phyloP scores from a whole-genome alignment of 2,113 vertebrate species.

The Campylomormyrus numenius region DNA sequence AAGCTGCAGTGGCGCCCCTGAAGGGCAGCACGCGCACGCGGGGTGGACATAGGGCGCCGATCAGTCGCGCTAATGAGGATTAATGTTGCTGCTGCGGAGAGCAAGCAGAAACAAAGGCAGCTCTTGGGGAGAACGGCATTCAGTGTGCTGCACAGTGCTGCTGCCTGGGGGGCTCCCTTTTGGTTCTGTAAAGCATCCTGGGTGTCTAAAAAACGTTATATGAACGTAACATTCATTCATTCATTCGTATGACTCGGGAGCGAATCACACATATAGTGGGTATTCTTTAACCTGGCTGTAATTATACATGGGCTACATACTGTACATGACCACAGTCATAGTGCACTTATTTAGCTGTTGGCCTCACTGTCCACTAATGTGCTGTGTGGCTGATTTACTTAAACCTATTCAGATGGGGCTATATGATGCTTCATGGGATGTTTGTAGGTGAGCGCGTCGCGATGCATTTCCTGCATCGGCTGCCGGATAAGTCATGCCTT shows the following conservation, averaged over 20 bases:
- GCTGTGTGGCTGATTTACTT: background rate
- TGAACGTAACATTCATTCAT: no score
- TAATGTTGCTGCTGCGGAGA: background rate
- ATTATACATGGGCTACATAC: background rate
- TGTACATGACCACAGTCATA: background rate
- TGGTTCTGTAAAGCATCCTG: no score
- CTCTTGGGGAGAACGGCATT: background rate
- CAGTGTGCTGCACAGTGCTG: background rate
- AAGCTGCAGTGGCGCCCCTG: background rate
- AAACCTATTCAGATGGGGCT: background rate
- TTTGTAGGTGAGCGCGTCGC: background rate
- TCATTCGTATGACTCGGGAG: background rate
- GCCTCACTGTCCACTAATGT: background rate
- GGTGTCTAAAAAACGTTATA: no score
- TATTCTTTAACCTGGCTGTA: background rate
- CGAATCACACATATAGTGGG: background rate
- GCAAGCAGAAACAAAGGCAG: background rate
- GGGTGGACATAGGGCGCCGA: background rate
- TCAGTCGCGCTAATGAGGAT: background rate
- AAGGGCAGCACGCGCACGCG: background rate
- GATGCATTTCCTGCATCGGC: background rate
- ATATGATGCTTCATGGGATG: background rate
- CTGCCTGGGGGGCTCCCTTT: no score
- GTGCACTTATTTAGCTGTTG: background rate
- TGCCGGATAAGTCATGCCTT: background rate